Base-by-base conservation (phyloP, 1,140 invertebrate species). In the Eurosta solidaginis region DNA sequence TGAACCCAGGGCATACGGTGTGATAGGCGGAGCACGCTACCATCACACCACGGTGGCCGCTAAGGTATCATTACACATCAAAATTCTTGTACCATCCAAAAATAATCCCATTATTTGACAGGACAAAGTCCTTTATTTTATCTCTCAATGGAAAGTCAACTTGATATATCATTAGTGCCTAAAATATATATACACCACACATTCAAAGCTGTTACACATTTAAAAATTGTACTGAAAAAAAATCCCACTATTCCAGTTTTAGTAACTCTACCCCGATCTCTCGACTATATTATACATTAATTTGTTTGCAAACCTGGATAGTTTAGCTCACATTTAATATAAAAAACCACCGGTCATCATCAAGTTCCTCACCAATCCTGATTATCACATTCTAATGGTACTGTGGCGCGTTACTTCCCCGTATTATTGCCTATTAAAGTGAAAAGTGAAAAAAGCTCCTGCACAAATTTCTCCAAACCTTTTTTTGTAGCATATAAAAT, bases 311-410 rank as follows among this genome's bases (percentile, higher is more conserved):
- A 40, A 40, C 59, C 54, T 20, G 54, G 33, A n/a, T 63, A 63
- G 54, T 40, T 36, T 20, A n/a, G n/a, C 27, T 68, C 1, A 40
- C 59, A 42, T 33, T 40, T 68, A 40, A 9, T 7, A 68, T 20
- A 68, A 20, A 20, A 49, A 59, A 14, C 29, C 20, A 40, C 17
- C 17, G 33, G 33, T 33, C 59, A 68, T 68, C 59, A 68, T 40
- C 59, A n/a, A n/a, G n/a, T 40, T 20, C 59, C 59, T 68, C 33
- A 68, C 59, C 59, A 68, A 68, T 68, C 36, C 59, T 68, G 59
- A 40, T 27, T 36, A 68, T 68, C 59, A 68, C 59, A 68, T 68
- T 68, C 29, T 68, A n/a, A n/a, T n/a, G n/a, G n/a, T n/a, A 40
- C 33, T 68, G 33, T 68, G 59, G 59, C 40, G 59, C 33, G 10